Evolutionary conservation across 2,113 vertebrate species (phyloP), one percentile per base, ranked within the genome.

Genomic region (Festucalex cinctus): DNA sequence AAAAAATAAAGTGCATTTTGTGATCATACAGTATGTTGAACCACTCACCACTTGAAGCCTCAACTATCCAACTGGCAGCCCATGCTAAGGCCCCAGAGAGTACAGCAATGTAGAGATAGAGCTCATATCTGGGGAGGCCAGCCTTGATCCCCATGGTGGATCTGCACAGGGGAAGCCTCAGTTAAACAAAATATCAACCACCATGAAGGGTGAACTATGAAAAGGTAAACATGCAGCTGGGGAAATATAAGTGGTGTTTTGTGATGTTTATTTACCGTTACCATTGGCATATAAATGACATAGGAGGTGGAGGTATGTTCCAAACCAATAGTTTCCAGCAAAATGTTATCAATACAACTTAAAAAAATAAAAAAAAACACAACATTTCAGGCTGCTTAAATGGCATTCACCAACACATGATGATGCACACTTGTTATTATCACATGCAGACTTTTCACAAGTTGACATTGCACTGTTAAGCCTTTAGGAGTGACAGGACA

Each of bases 41-140:
- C 22, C 36, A 78, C 83, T 90, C 93, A 99, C 97, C 96, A 88
- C 88, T 78, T 0, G 97, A 98, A 0, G 92, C 94, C 66, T 97
- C 93, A 0, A 95, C 91, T 86, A 99, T 95, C 73, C 93, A 96
- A 26, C 88, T 93, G 74, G 90, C 87, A 0, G 96, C 94, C 83
- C 97, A 98, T 62, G 93, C 81, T 76, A 98, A 76, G 0, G 94
- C 94, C 0, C 91, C 89, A 0, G 75, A 90, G 37, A 99, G 86
- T 1, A 92, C 88, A 0, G 94, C 88, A 1, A 92, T 93, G 5
- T 98, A 99, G 73, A 96, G 86, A n/a, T 94, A 96, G 72, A 99
- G 91, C 83, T 99, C 97, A 2, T 91, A 92, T 44, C 81, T 88
- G 44, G 96, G 96, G 73, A 99, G 87, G 0, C 89, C 89, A 0